phyloP scores from a whole-genome alignment of 2,797 vertebrate species.

The Bradypodion pumilum region DNA sequence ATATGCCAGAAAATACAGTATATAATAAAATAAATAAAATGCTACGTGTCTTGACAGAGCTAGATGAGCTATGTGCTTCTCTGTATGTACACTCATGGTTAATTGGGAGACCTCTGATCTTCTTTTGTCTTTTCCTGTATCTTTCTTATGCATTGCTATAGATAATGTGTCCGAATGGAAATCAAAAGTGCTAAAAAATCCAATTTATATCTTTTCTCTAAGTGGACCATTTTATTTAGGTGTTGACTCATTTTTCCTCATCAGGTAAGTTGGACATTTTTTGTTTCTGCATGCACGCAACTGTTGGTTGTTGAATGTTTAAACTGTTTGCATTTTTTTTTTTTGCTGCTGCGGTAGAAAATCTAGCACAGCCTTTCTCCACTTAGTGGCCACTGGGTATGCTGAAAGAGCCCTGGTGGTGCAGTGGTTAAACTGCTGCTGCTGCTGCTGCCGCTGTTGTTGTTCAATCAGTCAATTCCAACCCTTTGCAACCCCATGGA shows the following conservation, averaged over 20 bases:
- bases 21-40: neutral
- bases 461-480: no score
- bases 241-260: constrained; percentile 86
- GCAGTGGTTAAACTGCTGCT: no score
- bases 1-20: no score
- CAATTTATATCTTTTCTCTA: constrained; percentile 76
- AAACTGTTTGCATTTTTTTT: no score
- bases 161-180: constrained; percentile 85
- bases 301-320: neutral
- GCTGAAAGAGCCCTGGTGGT: no score
- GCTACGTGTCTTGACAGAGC: neutral
- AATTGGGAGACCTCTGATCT: no score
- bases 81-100: neutral
- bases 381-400: neutral
- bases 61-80: neutral
- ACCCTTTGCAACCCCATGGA: no score
- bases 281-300: no score
- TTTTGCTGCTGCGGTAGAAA: neutral
- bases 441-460: no score
- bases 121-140: neutral
- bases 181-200: constrained; percentile 72
- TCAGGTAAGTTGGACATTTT: constrained; percentile 76
- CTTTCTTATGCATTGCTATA: constrained; percentile 52
- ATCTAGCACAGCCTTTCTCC: neutral
- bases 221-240: constrained; percentile 85